Percentiles rank a stretch among this genome's conserved stretches.
Conservation (phyloP, 2,888 invertebrate genomes). For the Hetaerina titia region DNA sequence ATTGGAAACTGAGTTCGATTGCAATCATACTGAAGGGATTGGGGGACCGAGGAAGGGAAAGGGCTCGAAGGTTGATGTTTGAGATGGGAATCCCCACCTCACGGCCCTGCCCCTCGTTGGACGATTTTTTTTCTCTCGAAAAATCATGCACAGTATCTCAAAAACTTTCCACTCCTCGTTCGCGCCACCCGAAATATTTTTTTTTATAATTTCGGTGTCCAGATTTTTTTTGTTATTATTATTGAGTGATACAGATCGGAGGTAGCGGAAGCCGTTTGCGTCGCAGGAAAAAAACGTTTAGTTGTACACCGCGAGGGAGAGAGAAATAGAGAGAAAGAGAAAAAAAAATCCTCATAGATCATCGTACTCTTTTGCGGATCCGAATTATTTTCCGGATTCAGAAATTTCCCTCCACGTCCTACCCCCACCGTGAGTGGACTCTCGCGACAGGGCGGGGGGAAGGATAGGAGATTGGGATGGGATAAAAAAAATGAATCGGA, state of each 20-base stretch:
- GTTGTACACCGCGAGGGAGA: neutral
- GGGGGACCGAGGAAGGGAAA: too few species aligned
- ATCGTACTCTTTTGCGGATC: neutral
- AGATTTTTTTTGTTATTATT: neutral
- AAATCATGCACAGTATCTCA: too few species aligned
- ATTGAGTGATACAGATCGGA: neutral
- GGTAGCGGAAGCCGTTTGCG: neutral
- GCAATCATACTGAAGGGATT: neutral
- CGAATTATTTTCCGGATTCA: neutral
- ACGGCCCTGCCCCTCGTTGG: too few species aligned
- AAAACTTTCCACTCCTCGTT: too few species aligned
- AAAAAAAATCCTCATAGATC: neutral
- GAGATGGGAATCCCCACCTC: too few species aligned
- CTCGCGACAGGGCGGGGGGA: neutral
- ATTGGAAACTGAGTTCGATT: neutral
- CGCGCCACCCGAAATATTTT: too few species aligned
- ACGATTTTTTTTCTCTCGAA: too few species aligned
- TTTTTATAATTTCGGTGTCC: too few species aligned
- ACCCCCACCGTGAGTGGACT: neutral
- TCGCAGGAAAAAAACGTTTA: neutral
- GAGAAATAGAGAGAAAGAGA: neutral
- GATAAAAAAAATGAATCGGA: neutral
- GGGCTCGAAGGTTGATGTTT: too few species aligned
- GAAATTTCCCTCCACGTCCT: neutral
- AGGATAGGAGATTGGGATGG: neutral